Percentiles rank a stretch among this genome's conserved stretches.
These are phyloP conservation scores for Acanthornis magna DNA, from an alignment of 2,797 vertebrate species.

Conservation along the genomic window DNA sequence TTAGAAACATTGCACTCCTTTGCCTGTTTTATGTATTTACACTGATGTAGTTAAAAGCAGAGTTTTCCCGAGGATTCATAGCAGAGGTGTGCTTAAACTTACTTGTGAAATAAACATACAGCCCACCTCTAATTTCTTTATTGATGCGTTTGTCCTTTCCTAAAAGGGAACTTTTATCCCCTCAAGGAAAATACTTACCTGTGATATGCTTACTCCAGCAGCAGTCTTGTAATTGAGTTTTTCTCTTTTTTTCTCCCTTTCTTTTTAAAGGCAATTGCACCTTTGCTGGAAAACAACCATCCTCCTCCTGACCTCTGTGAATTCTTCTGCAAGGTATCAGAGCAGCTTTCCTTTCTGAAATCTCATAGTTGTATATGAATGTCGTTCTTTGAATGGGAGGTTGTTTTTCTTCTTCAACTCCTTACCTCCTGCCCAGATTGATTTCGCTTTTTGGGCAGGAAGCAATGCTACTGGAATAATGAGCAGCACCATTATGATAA, in stretches of 20 bases:
- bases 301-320: constrained; percentile 98
- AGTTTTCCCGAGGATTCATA: background rate
- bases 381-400: background rate
- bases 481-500: background rate
- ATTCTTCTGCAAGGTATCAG: constrained; percentile 98
- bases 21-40: background rate
- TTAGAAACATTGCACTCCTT: background rate
- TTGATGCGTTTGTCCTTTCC: background rate
- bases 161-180: background rate
- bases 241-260: background rate
- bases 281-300: constrained; percentile 98
- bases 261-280: constrained; percentile 90
- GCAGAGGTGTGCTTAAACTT: background rate
- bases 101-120: background rate
- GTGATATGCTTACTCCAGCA: background rate
- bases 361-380: background rate
- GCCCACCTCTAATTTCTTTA: background rate
- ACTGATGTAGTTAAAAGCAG: background rate
- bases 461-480: background rate
- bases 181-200: background rate
- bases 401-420: background rate
- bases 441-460: background rate
- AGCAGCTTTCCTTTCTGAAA: background rate
- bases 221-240: background rate
- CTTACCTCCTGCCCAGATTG: background rate